Evolutionary conservation across 2,888 invertebrate genomes (phyloP).

Genomic region (Diachrysia chrysitis): DNA sequence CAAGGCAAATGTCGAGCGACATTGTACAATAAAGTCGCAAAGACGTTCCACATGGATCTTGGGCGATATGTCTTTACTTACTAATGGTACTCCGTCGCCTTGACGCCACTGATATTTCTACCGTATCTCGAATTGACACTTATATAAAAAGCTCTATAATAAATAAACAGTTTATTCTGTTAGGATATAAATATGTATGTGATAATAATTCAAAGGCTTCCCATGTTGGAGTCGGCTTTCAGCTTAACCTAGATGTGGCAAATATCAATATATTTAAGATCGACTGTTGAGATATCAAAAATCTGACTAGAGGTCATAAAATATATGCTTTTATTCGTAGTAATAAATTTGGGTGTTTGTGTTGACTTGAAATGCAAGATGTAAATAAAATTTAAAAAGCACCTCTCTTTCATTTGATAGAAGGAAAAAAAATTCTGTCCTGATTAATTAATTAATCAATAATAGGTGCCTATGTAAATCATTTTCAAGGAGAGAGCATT

Average conservation of each 20-base stretch:
- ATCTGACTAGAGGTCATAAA: neutral
- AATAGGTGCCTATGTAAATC: too few species aligned
- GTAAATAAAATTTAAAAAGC: too few species aligned
- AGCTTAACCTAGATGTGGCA: slow-evolving; percentile 3
- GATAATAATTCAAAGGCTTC: slow-evolving; percentile 1
- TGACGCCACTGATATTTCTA: neutral
- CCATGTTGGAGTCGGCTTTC: slow-evolving; percentile 1
- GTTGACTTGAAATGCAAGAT: neutral
- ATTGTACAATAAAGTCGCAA: too few species aligned
- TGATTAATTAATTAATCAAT: too few species aligned
- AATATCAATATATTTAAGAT: neutral
- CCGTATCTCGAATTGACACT: neutral
- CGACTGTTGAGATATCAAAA: neutral
- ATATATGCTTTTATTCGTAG: neutral
- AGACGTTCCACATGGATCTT: too few species aligned
- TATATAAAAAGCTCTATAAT: neutral
- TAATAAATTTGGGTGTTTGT: neutral
- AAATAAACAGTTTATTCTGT: neutral
- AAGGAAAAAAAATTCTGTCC: too few species aligned
- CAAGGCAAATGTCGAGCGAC: too few species aligned
- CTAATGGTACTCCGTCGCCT: neutral
- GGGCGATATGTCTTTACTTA: too few species aligned
- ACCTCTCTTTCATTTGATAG: too few species aligned
- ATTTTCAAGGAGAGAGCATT: too few species aligned
- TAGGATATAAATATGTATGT: neutral